A percentile compares a stretch with the other conserved stretches of the same genome.
phyloP scores from a whole-genome alignment of 2,113 vertebrate genomes.

The Semicossyphus pulcher region DNA sequence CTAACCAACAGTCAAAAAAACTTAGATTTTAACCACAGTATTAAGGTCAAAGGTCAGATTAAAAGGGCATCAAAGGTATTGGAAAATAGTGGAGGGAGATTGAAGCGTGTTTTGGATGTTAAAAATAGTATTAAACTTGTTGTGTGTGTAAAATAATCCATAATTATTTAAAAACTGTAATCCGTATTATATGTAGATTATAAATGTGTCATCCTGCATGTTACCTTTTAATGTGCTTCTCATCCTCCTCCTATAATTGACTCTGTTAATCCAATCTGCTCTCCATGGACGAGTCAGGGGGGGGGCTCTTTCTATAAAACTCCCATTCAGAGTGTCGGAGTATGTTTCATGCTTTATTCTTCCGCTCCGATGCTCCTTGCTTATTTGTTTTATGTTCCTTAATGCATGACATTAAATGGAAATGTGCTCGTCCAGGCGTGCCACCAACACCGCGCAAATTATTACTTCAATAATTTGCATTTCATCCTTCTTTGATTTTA shows the following conservation, averaged over 20 bases:
- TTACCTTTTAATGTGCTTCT: conserved; percentile 22
- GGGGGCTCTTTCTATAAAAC: conserved; percentile 31
- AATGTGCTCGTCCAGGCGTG: conserved; percentile 24
- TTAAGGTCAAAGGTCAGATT: too few species aligned
- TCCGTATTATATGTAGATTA: neutral
- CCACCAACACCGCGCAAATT: conserved; percentile 20
- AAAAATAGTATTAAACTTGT: neutral
- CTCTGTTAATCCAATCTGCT: conserved; percentile 49
- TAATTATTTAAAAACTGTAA: neutral
- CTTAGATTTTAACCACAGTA: too few species aligned
- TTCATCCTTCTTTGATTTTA: conserved; percentile 39
- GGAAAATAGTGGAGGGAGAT: too few species aligned
- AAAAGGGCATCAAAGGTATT: too few species aligned
- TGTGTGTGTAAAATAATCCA: neutral
- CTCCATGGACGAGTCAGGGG: conserved; percentile 31
- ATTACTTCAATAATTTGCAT: conserved; percentile 33
- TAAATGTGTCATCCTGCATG: conserved; percentile 18
- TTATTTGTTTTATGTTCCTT: conserved; percentile 57
- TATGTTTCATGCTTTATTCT: conserved; percentile 59
- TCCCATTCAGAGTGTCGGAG: conserved; percentile 51
- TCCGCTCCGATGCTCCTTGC: conserved; percentile 28
- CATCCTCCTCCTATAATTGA: conserved; percentile 37
- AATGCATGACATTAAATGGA: conserved; percentile 48
- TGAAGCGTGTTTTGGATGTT: too few species aligned
- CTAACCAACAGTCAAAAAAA: too few species aligned